These are phyloP conservation scores for Eudasyphora cyanicolor DNA, from an alignment of 2,888 invertebrate genomes.

Conservation along the genomic window DNA sequence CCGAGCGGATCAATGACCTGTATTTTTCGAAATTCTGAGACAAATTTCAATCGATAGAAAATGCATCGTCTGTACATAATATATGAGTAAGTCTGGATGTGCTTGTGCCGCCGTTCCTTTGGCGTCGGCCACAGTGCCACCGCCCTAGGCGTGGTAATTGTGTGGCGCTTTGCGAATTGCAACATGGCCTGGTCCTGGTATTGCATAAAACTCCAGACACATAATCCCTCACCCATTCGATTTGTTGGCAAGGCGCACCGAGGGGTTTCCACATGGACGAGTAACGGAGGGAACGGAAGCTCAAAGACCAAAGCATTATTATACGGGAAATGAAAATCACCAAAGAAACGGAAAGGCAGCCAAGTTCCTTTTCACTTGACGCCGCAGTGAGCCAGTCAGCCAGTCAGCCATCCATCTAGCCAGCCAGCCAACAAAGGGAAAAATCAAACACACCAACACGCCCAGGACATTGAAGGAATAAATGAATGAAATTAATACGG, in stretches of 20 bases:
- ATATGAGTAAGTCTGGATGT: constrained; percentile 49
- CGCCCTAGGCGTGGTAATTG: constrained; percentile 64
- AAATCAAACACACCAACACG: background rate
- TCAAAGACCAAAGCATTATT: background rate
- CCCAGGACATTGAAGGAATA: background rate
- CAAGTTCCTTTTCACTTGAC: constrained; percentile 36
- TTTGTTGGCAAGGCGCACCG: too few species aligned
- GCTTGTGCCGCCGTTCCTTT: constrained; percentile 28
- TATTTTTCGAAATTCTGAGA: constrained; percentile 78
- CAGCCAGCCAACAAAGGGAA: background rate
- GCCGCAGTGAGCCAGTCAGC: too few species aligned
- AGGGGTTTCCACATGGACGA: too few species aligned
- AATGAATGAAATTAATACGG: constrained; percentile 23
- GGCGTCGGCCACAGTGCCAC: constrained; percentile 50
- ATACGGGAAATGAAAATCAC: constrained; percentile 51
- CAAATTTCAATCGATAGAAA: constrained; percentile 80
- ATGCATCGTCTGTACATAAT: constrained; percentile 75
- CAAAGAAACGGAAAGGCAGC: constrained; percentile 62
- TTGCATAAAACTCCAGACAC: constrained; percentile 52
- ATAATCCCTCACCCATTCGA: background rate
- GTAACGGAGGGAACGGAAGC: background rate
- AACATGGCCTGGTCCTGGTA: constrained; percentile 24
- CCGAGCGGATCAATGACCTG: constrained; percentile 79
- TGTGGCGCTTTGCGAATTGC: background rate
- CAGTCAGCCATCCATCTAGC: too few species aligned